A percentile compares a stretch with the other conserved stretches of the same genome.
These are phyloP conservation scores for Perccottus glenii DNA, from an alignment of 2,113 vertebrate genomes.

Conservation along the genomic window DNA sequence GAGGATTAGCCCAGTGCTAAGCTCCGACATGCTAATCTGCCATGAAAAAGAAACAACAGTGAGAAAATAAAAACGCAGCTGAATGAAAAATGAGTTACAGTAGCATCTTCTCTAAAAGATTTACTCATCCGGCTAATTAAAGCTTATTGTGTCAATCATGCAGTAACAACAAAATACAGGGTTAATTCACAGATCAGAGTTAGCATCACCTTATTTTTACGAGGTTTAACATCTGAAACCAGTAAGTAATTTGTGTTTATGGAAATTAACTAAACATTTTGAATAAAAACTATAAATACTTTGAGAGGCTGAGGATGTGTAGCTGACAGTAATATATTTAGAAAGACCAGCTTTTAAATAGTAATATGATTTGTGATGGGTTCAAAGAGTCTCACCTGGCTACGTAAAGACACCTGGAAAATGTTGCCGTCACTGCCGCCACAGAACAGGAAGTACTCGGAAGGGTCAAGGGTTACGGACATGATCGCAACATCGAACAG, in stretches of 20 bases:
- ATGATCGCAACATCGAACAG: slow-evolving; percentile 92
- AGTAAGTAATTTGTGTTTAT: neutral
- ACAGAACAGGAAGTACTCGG: slow-evolving; percentile 92
- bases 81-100: slow-evolving; percentile 4
- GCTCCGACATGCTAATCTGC: slow-evolving; percentile 45
- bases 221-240: neutral
- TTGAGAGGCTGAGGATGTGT: no score
- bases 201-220: neutral
- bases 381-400: slow-evolving; percentile 79
- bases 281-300: neutral
- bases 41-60: slow-evolving; percentile 23
- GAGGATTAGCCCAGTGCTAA: slow-evolving; percentile 33
- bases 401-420: slow-evolving; percentile 91
- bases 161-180: neutral
- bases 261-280: neutral
- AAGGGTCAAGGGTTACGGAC: slow-evolving; percentile 92
- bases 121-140: slow-evolving; percentile 12
- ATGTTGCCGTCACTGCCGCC: slow-evolving; percentile 91
- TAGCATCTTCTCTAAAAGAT: neutral
- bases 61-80: neutral
- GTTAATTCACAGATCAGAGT: neutral
- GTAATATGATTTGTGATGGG: no score
- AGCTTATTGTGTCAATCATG: neutral
- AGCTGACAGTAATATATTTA: no score
- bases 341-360: no score